Conservation (phyloP, 1,140 invertebrate species). For the Hesperophylax magnus region DNA sequence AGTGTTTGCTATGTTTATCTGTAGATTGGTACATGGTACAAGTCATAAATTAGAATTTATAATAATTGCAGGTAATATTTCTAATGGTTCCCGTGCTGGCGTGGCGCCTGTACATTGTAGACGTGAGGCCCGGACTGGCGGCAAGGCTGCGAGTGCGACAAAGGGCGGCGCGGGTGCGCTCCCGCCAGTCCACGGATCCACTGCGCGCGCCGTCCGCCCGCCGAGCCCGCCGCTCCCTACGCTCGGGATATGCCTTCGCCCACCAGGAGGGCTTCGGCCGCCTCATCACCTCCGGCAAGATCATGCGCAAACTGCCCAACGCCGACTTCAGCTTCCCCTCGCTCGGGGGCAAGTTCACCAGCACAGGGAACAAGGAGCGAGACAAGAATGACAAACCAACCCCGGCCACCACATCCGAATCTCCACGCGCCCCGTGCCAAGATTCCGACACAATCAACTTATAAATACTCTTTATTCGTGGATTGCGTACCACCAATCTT, state of each 20-base stretch:
- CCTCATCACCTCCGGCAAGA: conserved; percentile 97
- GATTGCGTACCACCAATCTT: too few relatives aligned
- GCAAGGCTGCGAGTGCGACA: conserved; percentile 92
- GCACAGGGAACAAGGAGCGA: conserved; percentile 60
- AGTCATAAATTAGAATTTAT: too few relatives aligned
- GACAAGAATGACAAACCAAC: conserved; percentile 49
- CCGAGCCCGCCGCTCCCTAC: conserved; percentile 88
- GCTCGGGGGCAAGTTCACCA: conserved; percentile 64
- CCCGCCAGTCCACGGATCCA: conserved; percentile 80
- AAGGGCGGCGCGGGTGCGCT: conserved; percentile 69
- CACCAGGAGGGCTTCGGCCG: conserved; percentile 98
- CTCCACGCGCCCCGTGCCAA: conserved; percentile 73
- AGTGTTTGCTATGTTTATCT: too few relatives aligned
- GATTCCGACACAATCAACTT: conserved; percentile 79
- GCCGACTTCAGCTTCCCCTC: conserved; percentile 71
- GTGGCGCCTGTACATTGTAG: conserved; percentile 93
- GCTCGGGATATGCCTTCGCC: conserved; percentile 98
- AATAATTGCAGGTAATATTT: conserved; percentile 73
- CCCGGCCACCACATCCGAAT: conserved; percentile 65
- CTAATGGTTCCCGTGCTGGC: conserved; percentile 94
- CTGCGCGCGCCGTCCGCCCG: conserved; percentile 89
- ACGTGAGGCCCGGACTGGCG: conserved; percentile 90
- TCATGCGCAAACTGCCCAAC: conserved; percentile 90
- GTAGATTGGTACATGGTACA: too few relatives aligned
- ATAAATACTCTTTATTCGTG: conserved; percentile 58